phyloP scores from a whole-genome alignment of 1,140 invertebrate species.

The Scaptomyza montana region DNA sequence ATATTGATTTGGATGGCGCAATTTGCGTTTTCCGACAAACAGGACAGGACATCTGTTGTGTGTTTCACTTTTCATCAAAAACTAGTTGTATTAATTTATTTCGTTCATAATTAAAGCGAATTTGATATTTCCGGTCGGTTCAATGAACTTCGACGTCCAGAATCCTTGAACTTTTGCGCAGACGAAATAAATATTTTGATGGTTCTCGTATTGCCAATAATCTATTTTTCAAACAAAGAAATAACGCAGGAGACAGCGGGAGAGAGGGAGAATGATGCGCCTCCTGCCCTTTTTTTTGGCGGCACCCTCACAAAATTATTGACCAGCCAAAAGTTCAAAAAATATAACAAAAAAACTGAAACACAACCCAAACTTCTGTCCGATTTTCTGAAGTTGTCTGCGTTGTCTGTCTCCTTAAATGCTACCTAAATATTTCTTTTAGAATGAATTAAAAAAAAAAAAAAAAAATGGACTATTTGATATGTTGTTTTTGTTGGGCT shows the following conservation, averaged over 20 bases:
- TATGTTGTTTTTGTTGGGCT: conserved; percentile 22
- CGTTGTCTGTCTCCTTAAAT: conserved; percentile 67
- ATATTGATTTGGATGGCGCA: conserved; percentile 69
- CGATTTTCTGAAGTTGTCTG: conserved; percentile 52
- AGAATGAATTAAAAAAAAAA: conserved; percentile 51
- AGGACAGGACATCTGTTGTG: conserved; percentile 37
- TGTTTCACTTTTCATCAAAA: conserved; percentile 73
- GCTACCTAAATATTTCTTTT: conserved; percentile 79
- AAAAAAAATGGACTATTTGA: conserved; percentile 62
- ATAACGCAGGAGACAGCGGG: conserved; percentile 16
- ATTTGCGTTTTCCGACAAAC: conserved; percentile 12
- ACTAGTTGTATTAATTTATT: conserved; percentile 68
- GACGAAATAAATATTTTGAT: conserved; percentile 71
- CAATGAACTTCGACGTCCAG: conserved; percentile 61
- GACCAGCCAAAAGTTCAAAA: conserved; percentile 59
- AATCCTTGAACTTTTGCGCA: conserved; percentile 76
- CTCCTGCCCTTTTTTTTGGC: conserved; percentile 78
- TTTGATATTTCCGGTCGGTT: conserved; percentile 79
- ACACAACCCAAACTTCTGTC: conserved; percentile 28
- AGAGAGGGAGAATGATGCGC: conserved; percentile 37
- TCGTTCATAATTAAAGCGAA: conserved; percentile 75
- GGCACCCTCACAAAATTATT: conserved; percentile 84
- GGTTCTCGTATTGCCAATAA: conserved; percentile 70
- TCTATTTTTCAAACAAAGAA: conserved; percentile 77
- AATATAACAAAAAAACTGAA: conserved; percentile 32